Evolutionary conservation across 2,797 vertebrate genomes (phyloP).

Genomic region (Ptychadena robeensis): DNA sequence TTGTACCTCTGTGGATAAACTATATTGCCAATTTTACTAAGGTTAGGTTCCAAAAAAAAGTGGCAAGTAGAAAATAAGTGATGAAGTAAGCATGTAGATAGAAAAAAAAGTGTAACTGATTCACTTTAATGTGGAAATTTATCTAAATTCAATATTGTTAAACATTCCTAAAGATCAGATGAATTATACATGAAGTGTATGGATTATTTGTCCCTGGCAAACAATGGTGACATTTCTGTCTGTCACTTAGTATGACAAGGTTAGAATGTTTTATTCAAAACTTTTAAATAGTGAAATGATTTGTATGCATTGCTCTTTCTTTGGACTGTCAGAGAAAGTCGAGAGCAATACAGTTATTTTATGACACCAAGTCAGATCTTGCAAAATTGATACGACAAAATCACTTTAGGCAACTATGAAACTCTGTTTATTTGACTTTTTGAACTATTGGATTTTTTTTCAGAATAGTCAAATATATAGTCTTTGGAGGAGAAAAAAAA

Average conservation of each 20-base stretch:
- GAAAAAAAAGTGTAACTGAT: slow-evolving; percentile 70
- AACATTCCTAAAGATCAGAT: slow-evolving; percentile 80
- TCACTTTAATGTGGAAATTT: slow-evolving; percentile 72
- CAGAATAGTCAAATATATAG: not conserved
- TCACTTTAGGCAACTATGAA: slow-evolving; percentile 65
- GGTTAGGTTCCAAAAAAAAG: not conserved
- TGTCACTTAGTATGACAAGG: slow-evolving; percentile 81
- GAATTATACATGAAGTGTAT: slow-evolving; percentile 82
- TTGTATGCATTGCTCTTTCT: slow-evolving; percentile 73
- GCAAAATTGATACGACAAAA: slow-evolving; percentile 59
- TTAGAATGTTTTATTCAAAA: slow-evolving; percentile 82
- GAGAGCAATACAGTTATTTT: slow-evolving; percentile 67
- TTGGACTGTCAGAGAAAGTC: slow-evolving; percentile 67
- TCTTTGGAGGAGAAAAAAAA: not conserved
- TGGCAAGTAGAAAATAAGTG: slow-evolving; percentile 64
- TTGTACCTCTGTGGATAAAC: not conserved
- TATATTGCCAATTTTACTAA: not conserved
- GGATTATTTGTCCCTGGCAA: slow-evolving; percentile 81
- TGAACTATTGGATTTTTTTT: slow-evolving; percentile 19
- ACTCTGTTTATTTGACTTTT: slow-evolving; percentile 61
- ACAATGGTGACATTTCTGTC: slow-evolving; percentile 80
- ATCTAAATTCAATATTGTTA: slow-evolving; percentile 80
- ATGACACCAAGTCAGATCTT: slow-evolving; percentile 68
- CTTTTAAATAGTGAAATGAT: slow-evolving; percentile 74
- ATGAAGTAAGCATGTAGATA: slow-evolving; percentile 70